Evolutionary conservation across 2,113 vertebrate genomes (phyloP), one percentile per base, ranked within the genome.

Genomic region (Vanacampus margaritifer): DNA sequence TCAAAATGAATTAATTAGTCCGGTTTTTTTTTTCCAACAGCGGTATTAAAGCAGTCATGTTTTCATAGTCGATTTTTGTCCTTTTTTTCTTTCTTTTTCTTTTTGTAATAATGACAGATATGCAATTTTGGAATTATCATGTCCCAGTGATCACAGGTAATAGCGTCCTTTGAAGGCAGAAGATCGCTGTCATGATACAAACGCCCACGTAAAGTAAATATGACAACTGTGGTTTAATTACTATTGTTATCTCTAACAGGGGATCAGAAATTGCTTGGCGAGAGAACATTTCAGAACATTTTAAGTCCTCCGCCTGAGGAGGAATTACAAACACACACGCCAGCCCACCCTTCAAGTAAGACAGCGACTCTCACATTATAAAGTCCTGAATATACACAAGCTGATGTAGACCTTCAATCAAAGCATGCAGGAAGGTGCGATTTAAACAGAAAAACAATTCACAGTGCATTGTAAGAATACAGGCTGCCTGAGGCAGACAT

Each of bases 111-210:
- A 50, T 68, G 64, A 67, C 36, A 57, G 46, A 63, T 37, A 48
- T 68, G 57, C 63, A 14, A 74, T 78, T 80, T 81, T 64, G 16
- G 67, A 76, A 72, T 80, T 43, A 78, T 56, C 28, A 26, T 59
- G 59, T 81, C 37, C 75, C 68, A 26, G n/a, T 63, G 63, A 54
- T 76, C 69, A 68, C 76, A 69, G 71, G 82, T 81, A 81, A 74
- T 72, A 32, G 24, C 45, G 0, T 79, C 56, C 54, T 71, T 78
- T 85, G 65, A 79, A 75, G 50, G 57, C 36, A 50, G 35, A 48
- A 62, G 72, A 84, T 73, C 61, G 72, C 74, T 59, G 66, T 48
- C 69, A 46, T 57, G 65, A 79, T 65, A 73, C 21, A 23, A 58
- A 61, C 71, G 61, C 19, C 69, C 36, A 62, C 48, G 57, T 66